Base-by-base conservation (phyloP, 2,113 vertebrate genomes). In the Trematomus loennbergii region DNA sequence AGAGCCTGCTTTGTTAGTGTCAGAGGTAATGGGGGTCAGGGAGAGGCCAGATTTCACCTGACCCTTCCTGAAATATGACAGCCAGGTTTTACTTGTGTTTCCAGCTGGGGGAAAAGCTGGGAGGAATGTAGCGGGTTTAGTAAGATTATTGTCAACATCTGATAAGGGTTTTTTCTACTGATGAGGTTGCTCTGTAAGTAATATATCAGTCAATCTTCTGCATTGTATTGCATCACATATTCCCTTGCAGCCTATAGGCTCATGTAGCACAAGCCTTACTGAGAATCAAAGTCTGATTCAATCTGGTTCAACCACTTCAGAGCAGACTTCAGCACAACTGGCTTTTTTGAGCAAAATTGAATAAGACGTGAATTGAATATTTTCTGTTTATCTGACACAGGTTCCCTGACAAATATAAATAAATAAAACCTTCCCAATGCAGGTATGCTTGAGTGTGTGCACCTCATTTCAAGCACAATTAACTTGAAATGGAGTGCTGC, bases 401-500 rank as follows among this genome's bases (percentile, higher is more conserved):
- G 88, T 92, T 93, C 83, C 87, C 81, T 87, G 84, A 86, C 87
- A 94, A 90, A 94, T 92, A 94, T 94, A 93, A 94, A 93, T 94
- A 93, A 93, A 95, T 94, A 94, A 94, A 92, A 77, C 87, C 87
- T 93, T 94, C 88, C 88, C 87, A 75, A 88, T 89, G 92, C 93
- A 94, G 94, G 92, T 94, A 94, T 91, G 88, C 91, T 89, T 82
- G 90, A 93, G 87, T 92, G 92, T 94, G 91, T 92, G 93, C 88
- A 95, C 94, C 95, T 96, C 95, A 96, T 96, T 96, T 96, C 95
- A 96, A 96, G 95, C 95, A 94, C 95, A 95, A 95, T 96, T 96
- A 96, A 95, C 94, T 95, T 94, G 94, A 95, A 96, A 95, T 96
- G 94, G 94, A 95, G 93, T 94, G 92, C 92, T 95, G 93, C 92